phyloP scores from a whole-genome alignment of 2,888 invertebrate genomes.

The Habrosyne pyritoides region DNA sequence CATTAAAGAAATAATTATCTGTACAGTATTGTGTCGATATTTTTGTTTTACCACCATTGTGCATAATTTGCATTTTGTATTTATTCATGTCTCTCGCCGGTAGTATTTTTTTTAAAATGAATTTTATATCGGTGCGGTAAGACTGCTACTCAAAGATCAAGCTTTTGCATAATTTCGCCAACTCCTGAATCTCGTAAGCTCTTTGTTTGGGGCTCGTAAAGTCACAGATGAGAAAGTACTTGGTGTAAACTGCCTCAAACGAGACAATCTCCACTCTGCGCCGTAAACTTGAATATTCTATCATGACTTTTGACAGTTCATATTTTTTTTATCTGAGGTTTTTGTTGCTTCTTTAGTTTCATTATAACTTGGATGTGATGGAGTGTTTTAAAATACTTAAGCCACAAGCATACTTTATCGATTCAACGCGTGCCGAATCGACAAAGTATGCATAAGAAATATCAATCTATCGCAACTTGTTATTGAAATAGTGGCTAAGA shows the following conservation, averaged over 20 bases:
- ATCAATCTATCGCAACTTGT: too few relatives aligned
- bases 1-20: too few relatives aligned
- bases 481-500: too few relatives aligned
- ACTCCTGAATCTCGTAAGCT: background rate
- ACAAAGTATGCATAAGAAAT: too few relatives aligned
- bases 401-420: too few relatives aligned
- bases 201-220: conserved; percentile 1
- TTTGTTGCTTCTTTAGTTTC: background rate
- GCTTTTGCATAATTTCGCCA: background rate
- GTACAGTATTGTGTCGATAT: too few relatives aligned
- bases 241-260: conserved; percentile 1
- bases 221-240: background rate
- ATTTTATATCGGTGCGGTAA: background rate
- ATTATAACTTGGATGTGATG: background rate
- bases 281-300: conserved; percentile 2
- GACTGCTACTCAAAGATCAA: background rate
- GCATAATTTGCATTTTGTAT: too few relatives aligned
- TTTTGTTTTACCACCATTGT: background rate
- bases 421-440: too few relatives aligned
- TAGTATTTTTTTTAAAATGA: background rate
- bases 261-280: background rate
- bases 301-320: conserved; percentile 2
- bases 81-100: too few relatives aligned
- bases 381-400: background rate
- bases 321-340: background rate